phyloP scores from a whole-genome alignment of 2,797 vertebrate species.

The Tenualosa thibaudeaui region DNA sequence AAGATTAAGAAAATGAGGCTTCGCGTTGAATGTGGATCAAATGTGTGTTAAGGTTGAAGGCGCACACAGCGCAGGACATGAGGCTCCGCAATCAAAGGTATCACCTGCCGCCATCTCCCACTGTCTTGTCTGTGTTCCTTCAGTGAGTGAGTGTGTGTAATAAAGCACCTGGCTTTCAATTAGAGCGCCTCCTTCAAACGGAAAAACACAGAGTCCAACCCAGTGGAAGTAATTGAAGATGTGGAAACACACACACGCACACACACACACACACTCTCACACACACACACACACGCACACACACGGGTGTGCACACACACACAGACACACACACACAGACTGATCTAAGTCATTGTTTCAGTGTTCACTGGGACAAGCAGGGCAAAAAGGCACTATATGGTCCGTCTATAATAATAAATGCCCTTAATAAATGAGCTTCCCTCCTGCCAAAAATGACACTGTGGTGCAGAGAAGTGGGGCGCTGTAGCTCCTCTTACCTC shows the following conservation, averaged over 20 bases:
- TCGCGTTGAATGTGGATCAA: neutral
- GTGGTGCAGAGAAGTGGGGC: neutral
- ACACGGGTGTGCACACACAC: neutral
- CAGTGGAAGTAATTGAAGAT: neutral
- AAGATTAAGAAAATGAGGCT: neutral
- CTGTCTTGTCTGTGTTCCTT: neutral
- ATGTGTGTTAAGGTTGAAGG: neutral
- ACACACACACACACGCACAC: neutral
- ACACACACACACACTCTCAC: neutral
- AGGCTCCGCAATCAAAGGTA: neutral
- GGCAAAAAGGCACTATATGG: neutral
- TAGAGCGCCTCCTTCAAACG: neutral
- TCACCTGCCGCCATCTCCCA: neutral
- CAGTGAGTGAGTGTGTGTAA: neutral
- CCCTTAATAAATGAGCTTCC: neutral
- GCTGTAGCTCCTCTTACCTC: neutral
- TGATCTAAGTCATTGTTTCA: neutral
- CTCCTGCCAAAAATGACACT: neutral
- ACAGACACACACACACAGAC: neutral
- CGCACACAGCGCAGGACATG: neutral
- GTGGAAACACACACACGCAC: neutral
- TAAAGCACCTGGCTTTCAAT: conserved; percentile 14
- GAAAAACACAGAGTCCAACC: neutral
- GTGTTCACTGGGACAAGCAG: neutral
- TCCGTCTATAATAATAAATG: conserved; percentile 3